A percentile compares a stretch with the other conserved stretches of the same genome.
Conservation (phyloP, 2,888 invertebrate species). For the Lasius platythorax region DNA sequence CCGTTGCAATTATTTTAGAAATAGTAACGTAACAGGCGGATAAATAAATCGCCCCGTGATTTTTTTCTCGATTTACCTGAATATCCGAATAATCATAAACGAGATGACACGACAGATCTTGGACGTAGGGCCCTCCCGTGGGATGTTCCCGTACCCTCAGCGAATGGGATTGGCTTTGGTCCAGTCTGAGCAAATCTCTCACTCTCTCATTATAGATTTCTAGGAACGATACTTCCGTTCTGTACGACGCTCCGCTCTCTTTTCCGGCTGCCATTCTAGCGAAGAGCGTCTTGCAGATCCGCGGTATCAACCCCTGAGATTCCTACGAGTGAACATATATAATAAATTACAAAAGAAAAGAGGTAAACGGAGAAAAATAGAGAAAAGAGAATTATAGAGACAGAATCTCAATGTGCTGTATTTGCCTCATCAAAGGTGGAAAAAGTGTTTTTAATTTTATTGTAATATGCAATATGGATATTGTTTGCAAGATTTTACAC, state of each 20-base stretch:
- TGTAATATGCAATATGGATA: not conserved
- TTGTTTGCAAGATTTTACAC: constrained; percentile 9
- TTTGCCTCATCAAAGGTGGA: not conserved
- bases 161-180: constrained; percentile 89
- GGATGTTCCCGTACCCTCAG: constrained; percentile 93
- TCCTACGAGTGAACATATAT: constrained; percentile 86
- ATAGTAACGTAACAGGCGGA: not conserved
- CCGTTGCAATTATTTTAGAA: not conserved
- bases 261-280: constrained; percentile 93
- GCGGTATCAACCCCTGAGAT: constrained; percentile 93
- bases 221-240: constrained; percentile 94
- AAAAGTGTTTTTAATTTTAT: not conserved
- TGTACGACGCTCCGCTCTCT: constrained; percentile 93
- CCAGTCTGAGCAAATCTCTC: constrained; percentile 89
- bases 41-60: not conserved
- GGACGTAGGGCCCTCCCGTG: constrained; percentile 93
- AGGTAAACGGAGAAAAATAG: not conserved
- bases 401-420: not conserved
- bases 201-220: constrained; percentile 96
- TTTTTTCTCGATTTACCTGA: constrained; percentile 87
- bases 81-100: constrained; percentile 95
- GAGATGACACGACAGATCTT: constrained; percentile 94
- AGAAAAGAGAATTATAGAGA: not conserved
- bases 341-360: constrained; percentile 1
- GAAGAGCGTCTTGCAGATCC: constrained; percentile 94